Evolutionary conservation across 2,797 vertebrate genomes (phyloP).

Genomic region (Varecia variegata): DNA sequence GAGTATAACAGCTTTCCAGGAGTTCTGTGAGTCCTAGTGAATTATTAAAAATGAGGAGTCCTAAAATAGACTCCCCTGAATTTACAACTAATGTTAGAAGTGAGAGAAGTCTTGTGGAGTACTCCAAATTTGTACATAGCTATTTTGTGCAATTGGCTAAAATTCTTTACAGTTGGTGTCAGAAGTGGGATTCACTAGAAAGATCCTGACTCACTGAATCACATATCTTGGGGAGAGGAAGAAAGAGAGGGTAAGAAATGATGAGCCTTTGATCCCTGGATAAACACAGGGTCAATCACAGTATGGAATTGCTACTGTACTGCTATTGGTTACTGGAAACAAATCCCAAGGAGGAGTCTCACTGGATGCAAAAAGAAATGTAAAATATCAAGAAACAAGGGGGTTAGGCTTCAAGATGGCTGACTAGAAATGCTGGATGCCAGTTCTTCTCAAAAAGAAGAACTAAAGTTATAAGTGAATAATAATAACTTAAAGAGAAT

Average conservation of each 20-base stretch:
- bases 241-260: background rate
- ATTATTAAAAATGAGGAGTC: background rate
- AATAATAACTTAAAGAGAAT: background rate
- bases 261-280: background rate
- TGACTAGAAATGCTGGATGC: background rate
- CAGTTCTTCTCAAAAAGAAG: background rate
- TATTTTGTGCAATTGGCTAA: background rate
- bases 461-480: background rate
- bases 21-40: constrained; percentile 42
- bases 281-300: background rate
- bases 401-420: background rate
- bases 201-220: background rate
- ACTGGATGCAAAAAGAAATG: background rate
- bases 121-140: background rate
- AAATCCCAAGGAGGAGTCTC: background rate
- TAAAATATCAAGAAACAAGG: background rate
- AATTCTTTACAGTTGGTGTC: background rate
- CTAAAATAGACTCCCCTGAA: background rate
- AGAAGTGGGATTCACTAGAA: background rate
- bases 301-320: background rate
- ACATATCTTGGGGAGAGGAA: background rate
- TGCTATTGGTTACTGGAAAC: background rate
- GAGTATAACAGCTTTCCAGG: constrained; percentile 2
- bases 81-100: constrained; percentile 1
- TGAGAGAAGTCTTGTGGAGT: background rate